Percentiles rank a stretch among this genome's conserved stretches.
Conservation (phyloP, 1,140 invertebrate genomes). For the Neocloeon triangulifer region DNA sequence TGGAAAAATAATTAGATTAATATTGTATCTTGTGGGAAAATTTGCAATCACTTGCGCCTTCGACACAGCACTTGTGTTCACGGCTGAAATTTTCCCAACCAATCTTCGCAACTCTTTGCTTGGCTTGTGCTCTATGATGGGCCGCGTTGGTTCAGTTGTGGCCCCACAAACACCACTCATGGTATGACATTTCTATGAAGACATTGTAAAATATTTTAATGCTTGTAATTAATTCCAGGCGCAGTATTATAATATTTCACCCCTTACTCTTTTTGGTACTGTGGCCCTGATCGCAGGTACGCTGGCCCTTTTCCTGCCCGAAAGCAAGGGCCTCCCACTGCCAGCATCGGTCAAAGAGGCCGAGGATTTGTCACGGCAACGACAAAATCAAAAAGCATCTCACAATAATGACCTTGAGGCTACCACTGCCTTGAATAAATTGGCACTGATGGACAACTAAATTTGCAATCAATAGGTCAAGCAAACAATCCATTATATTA, state of each 20-base stretch:
- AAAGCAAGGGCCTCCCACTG: constrained; percentile 37
- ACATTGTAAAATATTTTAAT: too few relatives aligned
- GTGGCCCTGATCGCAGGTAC: constrained; percentile 34
- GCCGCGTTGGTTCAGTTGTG: constrained; percentile 22
- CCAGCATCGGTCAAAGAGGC: constrained; percentile 46
- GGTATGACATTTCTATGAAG: too few relatives aligned
- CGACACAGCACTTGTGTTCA: constrained; percentile 19
- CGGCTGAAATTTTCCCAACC: constrained; percentile 23
- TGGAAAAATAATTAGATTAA: too few relatives aligned
- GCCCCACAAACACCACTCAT: constrained; percentile 17
- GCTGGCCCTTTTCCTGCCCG: constrained; percentile 36
- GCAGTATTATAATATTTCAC: constrained; percentile 26
- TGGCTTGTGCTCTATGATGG: constrained; percentile 23
- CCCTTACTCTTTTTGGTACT: constrained; percentile 38
- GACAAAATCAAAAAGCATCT: too few relatives aligned
- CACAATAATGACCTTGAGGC: too few relatives aligned
- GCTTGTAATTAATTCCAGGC: too few relatives aligned
- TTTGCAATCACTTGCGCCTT: constrained; percentile 13
- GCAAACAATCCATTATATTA: too few relatives aligned
- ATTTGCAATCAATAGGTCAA: too few relatives aligned
- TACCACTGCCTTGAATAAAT: too few relatives aligned
- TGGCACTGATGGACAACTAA: too few relatives aligned
- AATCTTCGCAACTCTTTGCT: constrained; percentile 21
- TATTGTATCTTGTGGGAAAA: constrained; percentile 19
- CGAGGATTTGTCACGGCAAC: constrained; percentile 34